Conservation (phyloP, 64 coral and sea anemone genomes). For the Pocillopora verrucosa region DNA sequence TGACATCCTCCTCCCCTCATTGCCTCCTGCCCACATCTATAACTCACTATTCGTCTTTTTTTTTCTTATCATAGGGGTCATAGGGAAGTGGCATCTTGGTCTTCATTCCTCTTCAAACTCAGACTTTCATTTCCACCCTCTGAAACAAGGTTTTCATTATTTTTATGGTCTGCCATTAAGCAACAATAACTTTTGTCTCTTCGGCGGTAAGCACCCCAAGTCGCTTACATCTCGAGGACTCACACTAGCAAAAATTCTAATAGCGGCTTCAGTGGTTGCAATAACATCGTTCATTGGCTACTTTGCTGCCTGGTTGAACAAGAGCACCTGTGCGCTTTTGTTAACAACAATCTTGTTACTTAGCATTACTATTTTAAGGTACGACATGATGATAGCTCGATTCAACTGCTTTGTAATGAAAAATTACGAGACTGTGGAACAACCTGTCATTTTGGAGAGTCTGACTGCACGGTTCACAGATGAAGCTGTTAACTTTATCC, state of each 20-base stretch:
- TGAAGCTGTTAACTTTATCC: conserved; percentile 61
- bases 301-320: conserved; percentile 8
- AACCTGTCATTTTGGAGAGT: conserved; percentile 61
- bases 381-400: not conserved
- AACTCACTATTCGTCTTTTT: too few relatives aligned
- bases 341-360: conserved; percentile 14
- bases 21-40: too few relatives aligned
- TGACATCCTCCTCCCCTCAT: too few relatives aligned
- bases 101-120: conserved; percentile 20
- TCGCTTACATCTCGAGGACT: not conserved
- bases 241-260: not conserved
- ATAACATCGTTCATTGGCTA: not conserved
- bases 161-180: conserved; percentile 62
- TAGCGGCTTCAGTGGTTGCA: not conserved
- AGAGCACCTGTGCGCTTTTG: conserved; percentile 1
- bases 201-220: not conserved
- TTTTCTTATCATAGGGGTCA: conserved; percentile 25
- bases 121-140: conserved; percentile 52
- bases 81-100: conserved; percentile 78
- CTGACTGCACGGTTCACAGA: conserved; percentile 58
- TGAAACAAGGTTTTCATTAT: conserved; percentile 59
- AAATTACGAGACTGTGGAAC: conserved; percentile 55
- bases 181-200: conserved; percentile 27
- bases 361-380: not conserved
- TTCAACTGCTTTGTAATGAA: conserved; percentile 59